A percentile compares a stretch with the other conserved stretches of the same genome.
Conservation (phyloP, 2,888 invertebrate genomes). For the Pheosia tremula region DNA sequence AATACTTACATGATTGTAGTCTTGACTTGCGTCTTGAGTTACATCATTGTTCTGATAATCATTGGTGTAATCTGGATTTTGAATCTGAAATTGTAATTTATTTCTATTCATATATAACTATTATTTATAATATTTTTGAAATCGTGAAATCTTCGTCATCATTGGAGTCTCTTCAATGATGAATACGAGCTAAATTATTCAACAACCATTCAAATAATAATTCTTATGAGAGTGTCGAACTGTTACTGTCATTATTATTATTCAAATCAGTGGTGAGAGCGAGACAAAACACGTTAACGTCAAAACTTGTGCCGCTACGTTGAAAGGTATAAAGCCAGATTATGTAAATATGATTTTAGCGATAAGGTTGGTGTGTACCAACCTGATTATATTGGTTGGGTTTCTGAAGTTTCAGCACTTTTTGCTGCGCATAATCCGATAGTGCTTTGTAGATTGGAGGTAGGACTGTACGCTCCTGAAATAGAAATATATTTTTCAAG, state of each 20-base stretch:
- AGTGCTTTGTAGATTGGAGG: conserved; percentile 65
- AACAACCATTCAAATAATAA: too few species aligned
- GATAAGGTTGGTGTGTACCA: not conserved
- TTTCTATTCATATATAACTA: too few species aligned
- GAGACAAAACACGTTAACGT: too few species aligned
- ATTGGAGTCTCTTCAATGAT: too few species aligned
- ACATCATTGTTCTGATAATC: conserved; percentile 47
- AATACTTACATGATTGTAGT: conserved; percentile 55
- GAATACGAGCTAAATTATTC: too few species aligned
- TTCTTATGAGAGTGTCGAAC: too few species aligned
- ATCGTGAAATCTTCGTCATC: too few species aligned
- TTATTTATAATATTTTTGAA: too few species aligned
- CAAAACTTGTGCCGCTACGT: not conserved
- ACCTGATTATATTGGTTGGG: conserved; percentile 39
- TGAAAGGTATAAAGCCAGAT: not conserved
- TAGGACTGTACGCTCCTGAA: conserved; percentile 55
- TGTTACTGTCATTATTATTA: too few species aligned
- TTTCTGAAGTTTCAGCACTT: conserved; percentile 42
- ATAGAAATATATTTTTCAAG: conserved; percentile 8
- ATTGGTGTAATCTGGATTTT: conserved; percentile 39
- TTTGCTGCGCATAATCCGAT: conserved; percentile 57
- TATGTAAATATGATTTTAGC: not conserved
- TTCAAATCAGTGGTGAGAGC: too few species aligned
- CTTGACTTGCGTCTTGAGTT: conserved; percentile 47
- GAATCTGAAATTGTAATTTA: conserved; percentile 35